Percentiles rank a stretch among this genome's conserved stretches.
Conservation (phyloP, 64 coral and sea anemone species). For the Astreopora myriophthalma region DNA sequence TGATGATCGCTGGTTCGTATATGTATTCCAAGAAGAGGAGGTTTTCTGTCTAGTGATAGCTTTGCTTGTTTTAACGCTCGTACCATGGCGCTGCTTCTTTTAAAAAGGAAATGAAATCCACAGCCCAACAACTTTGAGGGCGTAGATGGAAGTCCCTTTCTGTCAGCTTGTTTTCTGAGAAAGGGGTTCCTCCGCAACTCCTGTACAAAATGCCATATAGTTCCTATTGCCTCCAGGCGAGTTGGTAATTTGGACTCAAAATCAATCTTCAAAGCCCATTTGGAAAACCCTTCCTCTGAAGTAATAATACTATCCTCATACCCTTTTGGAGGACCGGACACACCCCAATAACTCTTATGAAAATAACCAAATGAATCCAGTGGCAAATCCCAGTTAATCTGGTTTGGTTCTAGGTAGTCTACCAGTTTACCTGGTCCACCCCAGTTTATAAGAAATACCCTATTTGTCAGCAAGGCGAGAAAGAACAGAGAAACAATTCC, state of each 20-base stretch:
- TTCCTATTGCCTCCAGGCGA: conserved; percentile 1
- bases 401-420: conserved; percentile 12
- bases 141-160: neutral
- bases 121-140: conserved; percentile 24
- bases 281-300: neutral
- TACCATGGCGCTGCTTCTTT: neutral
- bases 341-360: neutral
- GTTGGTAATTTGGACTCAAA: neutral
- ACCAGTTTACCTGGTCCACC: conserved; percentile 7
- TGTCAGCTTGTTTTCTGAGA: neutral
- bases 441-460: conserved; percentile 51
- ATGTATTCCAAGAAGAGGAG: conserved; percentile 32
- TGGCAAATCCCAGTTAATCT: conserved; percentile 47
- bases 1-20: conserved; percentile 54
- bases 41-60: neutral
- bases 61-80: conserved; percentile 1
- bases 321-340: neutral
- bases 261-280: neutral
- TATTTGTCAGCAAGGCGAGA: conserved; percentile 28
- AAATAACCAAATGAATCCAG: neutral
- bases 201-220: conserved; percentile 33
- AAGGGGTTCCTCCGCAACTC: conserved; percentile 8
- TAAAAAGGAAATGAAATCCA: conserved; percentile 36
- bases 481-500: conserved; percentile 47
- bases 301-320: neutral